Percentiles rank a stretch among this genome's conserved stretches.
phyloP scores from a whole-genome alignment of 1,140 invertebrate species.

The Bombyx mori region DNA sequence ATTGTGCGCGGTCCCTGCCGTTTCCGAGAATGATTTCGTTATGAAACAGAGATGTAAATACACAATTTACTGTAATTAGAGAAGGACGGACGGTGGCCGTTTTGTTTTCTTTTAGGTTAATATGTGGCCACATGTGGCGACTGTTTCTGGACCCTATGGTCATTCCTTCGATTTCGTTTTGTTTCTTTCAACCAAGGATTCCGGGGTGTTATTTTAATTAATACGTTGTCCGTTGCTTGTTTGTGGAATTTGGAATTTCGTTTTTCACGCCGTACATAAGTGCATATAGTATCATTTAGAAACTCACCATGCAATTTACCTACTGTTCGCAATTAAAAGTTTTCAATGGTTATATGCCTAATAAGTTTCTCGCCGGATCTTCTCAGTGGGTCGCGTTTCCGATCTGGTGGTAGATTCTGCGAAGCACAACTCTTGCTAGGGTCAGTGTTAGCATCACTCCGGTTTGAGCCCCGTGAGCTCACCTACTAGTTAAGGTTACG shows the following conservation, averaged over 20 bases:
- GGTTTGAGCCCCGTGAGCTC: no score
- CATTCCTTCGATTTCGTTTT: constrained; percentile 43
- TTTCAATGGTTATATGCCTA: no score
- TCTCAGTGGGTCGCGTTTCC: no score
- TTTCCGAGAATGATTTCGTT: constrained; percentile 64
- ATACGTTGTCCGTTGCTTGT: constrained; percentile 16
- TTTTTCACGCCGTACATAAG: not conserved
- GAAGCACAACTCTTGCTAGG: no score
- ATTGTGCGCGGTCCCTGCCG: constrained; percentile 49
- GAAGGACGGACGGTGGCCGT: constrained; percentile 31
- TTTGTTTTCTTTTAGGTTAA: constrained; percentile 64
- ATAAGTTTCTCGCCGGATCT: no score
- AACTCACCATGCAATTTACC: no score
- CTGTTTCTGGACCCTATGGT: constrained; percentile 65
- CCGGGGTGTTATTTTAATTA: constrained; percentile 43
- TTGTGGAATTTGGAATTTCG: not conserved
- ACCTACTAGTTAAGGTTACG: no score
- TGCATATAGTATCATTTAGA: no score
- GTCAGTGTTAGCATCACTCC: no score
- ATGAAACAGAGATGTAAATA: constrained; percentile 24
- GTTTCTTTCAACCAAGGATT: constrained; percentile 24
- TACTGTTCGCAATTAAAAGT: no score
- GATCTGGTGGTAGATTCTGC: no score
- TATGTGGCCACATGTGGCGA: constrained; percentile 67
- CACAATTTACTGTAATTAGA: constrained; percentile 11